A percentile compares a stretch with the other conserved stretches of the same genome.
phyloP scores from a whole-genome alignment of 2,113 vertebrate genomes.

The Odontophorus gujanensis region DNA sequence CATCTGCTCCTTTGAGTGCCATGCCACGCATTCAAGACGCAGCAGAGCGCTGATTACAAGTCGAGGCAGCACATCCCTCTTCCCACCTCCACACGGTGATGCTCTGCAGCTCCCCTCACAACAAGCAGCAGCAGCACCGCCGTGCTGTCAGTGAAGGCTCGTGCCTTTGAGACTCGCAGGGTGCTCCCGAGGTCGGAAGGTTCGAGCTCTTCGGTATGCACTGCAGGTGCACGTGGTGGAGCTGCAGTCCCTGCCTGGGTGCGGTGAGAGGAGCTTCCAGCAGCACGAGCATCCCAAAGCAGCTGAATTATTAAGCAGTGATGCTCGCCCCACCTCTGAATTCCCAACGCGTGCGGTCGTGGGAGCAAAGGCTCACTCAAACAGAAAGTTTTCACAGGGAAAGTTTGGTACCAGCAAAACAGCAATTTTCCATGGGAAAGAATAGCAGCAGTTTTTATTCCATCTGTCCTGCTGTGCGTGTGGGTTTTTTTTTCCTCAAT shows the following conservation, averaged over 20 bases:
- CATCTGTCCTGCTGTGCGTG: not conserved
- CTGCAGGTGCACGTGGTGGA: not conserved
- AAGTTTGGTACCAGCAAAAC: constrained; percentile 10
- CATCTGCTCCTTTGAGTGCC: not conserved
- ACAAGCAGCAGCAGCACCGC: not conserved
- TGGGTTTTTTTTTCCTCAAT: not conserved
- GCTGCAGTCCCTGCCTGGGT: not conserved
- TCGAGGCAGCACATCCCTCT: not conserved
- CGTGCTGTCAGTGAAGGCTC: not conserved
- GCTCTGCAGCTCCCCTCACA: not conserved
- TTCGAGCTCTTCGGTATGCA: fast-evolving
- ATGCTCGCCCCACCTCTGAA: not conserved
- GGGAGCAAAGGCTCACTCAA: not conserved
- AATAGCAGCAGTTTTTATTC: not conserved
- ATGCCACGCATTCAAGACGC: not conserved
- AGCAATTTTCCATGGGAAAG: not conserved
- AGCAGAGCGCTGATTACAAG: not conserved
- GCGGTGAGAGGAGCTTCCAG: fast-evolving
- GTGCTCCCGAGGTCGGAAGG: not conserved
- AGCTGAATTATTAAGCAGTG: constrained; percentile 45
- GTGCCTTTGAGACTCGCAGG: not conserved
- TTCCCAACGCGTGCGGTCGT: not conserved
- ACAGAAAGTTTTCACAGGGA: constrained; percentile 16
- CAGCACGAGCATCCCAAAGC: not conserved
- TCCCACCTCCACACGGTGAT: not conserved